These are phyloP conservation scores for Glyphotaelius pellucidus DNA, from an alignment of 2,888 invertebrate species.

Conservation along the genomic window DNA sequence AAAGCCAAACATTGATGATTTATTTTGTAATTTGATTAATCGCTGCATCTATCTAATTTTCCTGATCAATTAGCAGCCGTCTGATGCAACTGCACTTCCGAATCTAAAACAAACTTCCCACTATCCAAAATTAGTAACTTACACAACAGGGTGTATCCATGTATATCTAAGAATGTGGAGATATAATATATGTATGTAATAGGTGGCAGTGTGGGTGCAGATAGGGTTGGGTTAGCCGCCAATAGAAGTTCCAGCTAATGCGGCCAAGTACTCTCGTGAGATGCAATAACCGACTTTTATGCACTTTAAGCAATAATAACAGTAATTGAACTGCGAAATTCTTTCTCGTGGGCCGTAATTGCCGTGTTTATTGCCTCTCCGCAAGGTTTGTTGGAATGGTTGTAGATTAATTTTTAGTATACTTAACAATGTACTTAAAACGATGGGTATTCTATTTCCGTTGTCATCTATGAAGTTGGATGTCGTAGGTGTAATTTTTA, in stretches of 20 bases:
- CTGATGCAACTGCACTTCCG: background rate
- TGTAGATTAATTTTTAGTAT: background rate
- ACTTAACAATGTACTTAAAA: background rate
- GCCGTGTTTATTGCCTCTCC: background rate
- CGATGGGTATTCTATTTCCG: background rate
- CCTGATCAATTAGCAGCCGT: background rate
- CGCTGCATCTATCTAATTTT: background rate
- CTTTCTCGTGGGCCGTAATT: background rate
- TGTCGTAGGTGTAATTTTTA: background rate
- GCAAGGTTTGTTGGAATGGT: background rate
- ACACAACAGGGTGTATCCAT: background rate
- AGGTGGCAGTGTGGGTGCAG: background rate
- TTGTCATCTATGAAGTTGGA: background rate
- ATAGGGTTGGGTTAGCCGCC: background rate
- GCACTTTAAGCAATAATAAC: background rate
- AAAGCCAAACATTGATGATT: too few species aligned
- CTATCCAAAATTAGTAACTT: background rate
- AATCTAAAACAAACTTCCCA: background rate
- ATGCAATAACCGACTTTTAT: constrained; percentile 15
- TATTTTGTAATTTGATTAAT: background rate
- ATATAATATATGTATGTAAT: too few species aligned
- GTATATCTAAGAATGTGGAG: too few species aligned
- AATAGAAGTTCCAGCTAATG: constrained; percentile 4
- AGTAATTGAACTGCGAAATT: background rate
- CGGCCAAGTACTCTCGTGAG: background rate